Evolutionary conservation across 1,140 invertebrate genomes (phyloP).

Genomic region (Ruditapes philippinarum): DNA sequence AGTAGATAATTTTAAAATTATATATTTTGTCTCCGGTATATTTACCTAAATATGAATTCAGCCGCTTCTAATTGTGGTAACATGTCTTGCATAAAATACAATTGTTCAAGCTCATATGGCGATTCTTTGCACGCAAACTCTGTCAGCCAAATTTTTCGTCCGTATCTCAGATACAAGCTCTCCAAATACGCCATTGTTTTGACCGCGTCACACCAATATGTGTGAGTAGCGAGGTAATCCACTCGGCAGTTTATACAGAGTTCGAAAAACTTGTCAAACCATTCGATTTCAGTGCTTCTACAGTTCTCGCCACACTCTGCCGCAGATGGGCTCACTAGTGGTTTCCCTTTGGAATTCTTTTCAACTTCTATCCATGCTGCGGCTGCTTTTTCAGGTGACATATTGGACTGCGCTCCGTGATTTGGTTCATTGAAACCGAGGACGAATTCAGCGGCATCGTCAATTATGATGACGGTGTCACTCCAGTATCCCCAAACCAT

Average conservation of each 20-base stretch:
- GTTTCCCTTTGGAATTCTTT: conserved; percentile 43
- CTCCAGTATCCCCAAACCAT: conserved; percentile 70
- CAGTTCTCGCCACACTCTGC: not conserved
- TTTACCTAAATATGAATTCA: conserved; percentile 46
- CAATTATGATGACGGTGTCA: conserved; percentile 33
- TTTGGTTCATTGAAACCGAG: conserved; percentile 76
- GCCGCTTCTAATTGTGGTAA: conserved; percentile 41
- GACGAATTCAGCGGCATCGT: conserved; percentile 47
- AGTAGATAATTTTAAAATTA: too few species aligned
- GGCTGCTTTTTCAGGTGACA: conserved; percentile 65
- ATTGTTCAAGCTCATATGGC: conserved; percentile 2
- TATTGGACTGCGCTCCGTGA: conserved; percentile 65
- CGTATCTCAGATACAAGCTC: conserved; percentile 53
- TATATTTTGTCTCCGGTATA: too few species aligned
- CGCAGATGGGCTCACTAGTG: conserved; percentile 55
- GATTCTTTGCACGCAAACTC: conserved; percentile 62
- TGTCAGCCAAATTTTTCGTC: conserved; percentile 61
- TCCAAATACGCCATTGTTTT: conserved; percentile 57
- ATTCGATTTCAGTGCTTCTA: not conserved
- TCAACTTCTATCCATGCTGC: conserved; percentile 65
- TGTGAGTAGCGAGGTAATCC: conserved; percentile 67
- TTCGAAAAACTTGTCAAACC: conserved; percentile 19
- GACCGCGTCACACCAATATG: conserved; percentile 60
- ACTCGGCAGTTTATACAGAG: conserved; percentile 56
- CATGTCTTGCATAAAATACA: conserved; percentile 54